phyloP scores from a whole-genome alignment of 2,888 invertebrate species.

The Eudasyphora cyanicolor region DNA sequence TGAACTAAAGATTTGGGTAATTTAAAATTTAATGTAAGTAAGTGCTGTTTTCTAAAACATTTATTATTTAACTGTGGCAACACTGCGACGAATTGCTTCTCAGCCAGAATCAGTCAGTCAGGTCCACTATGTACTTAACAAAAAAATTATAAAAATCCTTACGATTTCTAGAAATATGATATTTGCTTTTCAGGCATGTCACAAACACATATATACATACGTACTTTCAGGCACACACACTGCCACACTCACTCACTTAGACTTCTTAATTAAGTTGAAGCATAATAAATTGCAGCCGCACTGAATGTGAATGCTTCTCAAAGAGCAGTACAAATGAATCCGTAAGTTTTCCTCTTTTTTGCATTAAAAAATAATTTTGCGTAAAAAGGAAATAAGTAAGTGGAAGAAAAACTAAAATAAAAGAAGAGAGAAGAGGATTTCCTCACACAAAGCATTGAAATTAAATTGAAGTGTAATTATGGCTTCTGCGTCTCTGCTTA shows the following conservation, averaged over 20 bases:
- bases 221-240: too few species aligned
- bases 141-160: background rate
- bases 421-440: slow-evolving; percentile 15
- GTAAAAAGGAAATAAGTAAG: slow-evolving; percentile 6
- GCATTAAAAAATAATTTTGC: slow-evolving; percentile 27
- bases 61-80: too few species aligned
- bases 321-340: slow-evolving; percentile 19
- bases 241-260: background rate
- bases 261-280: slow-evolving; percentile 49
- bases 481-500: slow-evolving; percentile 14
- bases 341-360: slow-evolving; percentile 15
- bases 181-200: slow-evolving; percentile 7
- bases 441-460: slow-evolving; percentile 25
- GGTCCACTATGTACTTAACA: background rate
- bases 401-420: background rate
- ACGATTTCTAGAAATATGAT: background rate
- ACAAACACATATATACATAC: too few species aligned
- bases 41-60: too few species aligned
- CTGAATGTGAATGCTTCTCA: background rate
- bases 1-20: too few species aligned
- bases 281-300: slow-evolving; percentile 24
- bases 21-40: too few species aligned
- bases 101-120: background rate
- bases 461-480: slow-evolving; percentile 30
- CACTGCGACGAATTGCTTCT: too few species aligned